Base-by-base conservation (phyloP, 2,797 vertebrate species). In the Pangasius macronema region DNA sequence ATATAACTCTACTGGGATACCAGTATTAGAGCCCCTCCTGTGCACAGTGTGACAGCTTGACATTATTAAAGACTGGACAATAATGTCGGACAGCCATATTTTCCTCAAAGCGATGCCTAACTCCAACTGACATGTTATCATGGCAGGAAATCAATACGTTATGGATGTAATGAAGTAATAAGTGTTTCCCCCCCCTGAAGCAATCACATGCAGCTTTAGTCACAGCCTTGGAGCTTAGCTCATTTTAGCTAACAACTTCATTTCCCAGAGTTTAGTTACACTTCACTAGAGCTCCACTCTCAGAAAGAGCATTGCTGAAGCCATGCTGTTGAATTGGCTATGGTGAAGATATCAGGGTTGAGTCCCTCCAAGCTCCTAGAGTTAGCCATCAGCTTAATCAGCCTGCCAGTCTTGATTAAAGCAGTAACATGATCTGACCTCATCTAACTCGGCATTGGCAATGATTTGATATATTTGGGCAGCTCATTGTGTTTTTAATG, bases 81-180 rank as follows among this genome's bases (percentile, higher is more conserved):
- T 72, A 20, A 49, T 49, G 57, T 36, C 18, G 5, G 94, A 89
- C 91, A 93, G 91, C 92, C 94, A 93, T 94, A 95, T 94, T 92
- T 95, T 96, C 95, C 95, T 93, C 94, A 91, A 93, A 92, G 93
- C 92, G 94, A 93, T 92, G 95, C 93, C 94, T 95, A 94, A 94
- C 96, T 97, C 95, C 93, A 93, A 91, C 92, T 94, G 94, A 96
- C 94, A 94, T 94, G 94, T 94, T 95, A 96, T 93, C 91, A 93
- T 95, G 96, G 96, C 96, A 97, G 96, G 90, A 97, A 98, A 97
- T 97, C 96, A 96, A 97, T 97, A 96, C 91, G 85, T 91, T 89
- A 92, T 94, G 92, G 94, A 95, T 94, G 95, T 96, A 96, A 97
- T 96, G 91, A 95, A 95, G 95, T 96, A 95, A 97, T 96, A 96